Conservation (phyloP, 2,113 vertebrate genomes). For the Cyanistes caeruleus region DNA sequence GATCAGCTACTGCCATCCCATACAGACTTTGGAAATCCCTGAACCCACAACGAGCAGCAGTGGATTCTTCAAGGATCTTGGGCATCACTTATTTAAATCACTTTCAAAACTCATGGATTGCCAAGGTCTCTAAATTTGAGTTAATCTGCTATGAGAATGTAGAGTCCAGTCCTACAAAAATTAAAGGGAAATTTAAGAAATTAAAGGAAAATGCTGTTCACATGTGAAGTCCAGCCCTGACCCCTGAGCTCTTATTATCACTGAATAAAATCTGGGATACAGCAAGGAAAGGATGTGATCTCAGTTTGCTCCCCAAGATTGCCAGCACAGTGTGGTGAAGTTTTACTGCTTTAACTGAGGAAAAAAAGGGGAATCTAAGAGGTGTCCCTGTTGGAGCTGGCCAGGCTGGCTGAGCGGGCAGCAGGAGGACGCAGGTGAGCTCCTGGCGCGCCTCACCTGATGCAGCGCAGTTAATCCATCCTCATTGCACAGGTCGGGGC, state of each 20-base stretch:
- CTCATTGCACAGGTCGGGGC: constrained; percentile 94
- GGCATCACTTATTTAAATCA: not conserved
- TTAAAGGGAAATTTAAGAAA: not conserved
- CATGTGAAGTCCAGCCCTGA: not conserved
- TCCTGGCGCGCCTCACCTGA: constrained; percentile 81
- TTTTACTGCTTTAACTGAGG: not conserved
- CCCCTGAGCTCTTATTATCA: not conserved
- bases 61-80: not conserved
- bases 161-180: not conserved
- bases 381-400: fast-evolving
- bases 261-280: not conserved
- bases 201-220: not conserved
- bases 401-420: not conserved
- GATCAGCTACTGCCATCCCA: not conserved
- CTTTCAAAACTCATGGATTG: not conserved
- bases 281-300: not conserved
- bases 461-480: constrained; percentile 95
- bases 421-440: fast-evolving
- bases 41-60: not conserved
- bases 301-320: not conserved
- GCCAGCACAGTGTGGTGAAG: fast-evolving
- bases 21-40: not conserved
- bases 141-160: not conserved
- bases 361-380: not conserved
- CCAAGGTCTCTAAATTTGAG: not conserved